Evolutionary conservation across 2,797 vertebrate species (phyloP), one percentile per base, ranked within the genome.

Genomic region (Spinus olivaceus): DNA sequence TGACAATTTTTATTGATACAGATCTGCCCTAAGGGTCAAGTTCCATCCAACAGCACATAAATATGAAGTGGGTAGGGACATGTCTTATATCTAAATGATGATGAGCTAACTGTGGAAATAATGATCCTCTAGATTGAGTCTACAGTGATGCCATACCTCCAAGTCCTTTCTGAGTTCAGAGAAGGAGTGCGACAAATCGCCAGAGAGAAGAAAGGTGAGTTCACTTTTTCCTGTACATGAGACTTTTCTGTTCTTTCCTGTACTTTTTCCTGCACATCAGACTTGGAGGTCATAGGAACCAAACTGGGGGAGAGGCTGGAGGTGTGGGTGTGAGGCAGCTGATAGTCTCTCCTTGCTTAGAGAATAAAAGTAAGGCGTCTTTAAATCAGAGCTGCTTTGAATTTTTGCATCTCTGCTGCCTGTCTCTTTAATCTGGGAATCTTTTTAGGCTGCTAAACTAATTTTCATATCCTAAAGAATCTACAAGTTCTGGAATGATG

Each of bases 81-180:
- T 53, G 8, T 44, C 88, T 88, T 92, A 27, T 79, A 13, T 78
- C 39, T 67, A 41, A 93, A 77, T 85, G 14, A 44, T 74, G 18
- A 79, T 79, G 44, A 60, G 5, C 47, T 95, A 92, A 94, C 78
- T 79, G 60, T 81, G 67, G 44, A 90, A 86, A 72, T 86, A 63
- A 87, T 90, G 85, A 20, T 73, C 84, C 72, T 86, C 1, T 97
- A 99, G 99, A 97, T 99, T 88, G 99, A 99, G 97, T 97, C 97
- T 97, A 98, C 98, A 1, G 98, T 99, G 96, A 99, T 99, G 99
- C 99, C 99, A 1, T 99, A 99, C 95, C 98, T 99, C 35, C 95
- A 98, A 3, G 98, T 98, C 28, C 96, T 99, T 77, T 99, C 99
- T 0, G 98, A 99, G 33, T 99, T 99, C 98, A 98, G 99, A 94